Evolutionary conservation across 2,113 vertebrate species (phyloP).

Genomic region (Kryptolebias marmoratus): DNA sequence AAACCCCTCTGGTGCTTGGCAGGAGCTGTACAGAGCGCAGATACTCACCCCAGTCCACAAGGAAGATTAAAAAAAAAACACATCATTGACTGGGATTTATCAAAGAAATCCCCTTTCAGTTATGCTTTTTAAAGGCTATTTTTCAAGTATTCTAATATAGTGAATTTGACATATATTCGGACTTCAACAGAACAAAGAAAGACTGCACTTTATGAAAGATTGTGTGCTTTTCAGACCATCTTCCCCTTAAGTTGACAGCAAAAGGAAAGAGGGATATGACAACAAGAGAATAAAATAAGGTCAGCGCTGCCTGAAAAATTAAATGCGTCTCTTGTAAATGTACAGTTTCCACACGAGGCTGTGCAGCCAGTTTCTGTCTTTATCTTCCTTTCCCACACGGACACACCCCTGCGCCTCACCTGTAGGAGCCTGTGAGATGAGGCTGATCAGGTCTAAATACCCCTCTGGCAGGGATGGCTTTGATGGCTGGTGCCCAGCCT

Average conservation of each 20-base stretch:
- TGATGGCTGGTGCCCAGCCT: slow-evolving; percentile 62
- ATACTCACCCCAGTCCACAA: slow-evolving; percentile 17
- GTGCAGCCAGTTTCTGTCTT: slow-evolving; percentile 7
- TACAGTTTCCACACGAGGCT: background rate
- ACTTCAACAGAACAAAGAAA: slow-evolving; percentile 29
- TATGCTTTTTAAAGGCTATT: slow-evolving; percentile 17
- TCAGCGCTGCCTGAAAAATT: slow-evolving; percentile 42
- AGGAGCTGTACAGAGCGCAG: slow-evolving; percentile 46
- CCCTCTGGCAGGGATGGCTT: slow-evolving; percentile 61
- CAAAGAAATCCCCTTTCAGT: background rate
- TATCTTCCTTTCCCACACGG: slow-evolving; percentile 29
- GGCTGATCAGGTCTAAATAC: slow-evolving; percentile 61
- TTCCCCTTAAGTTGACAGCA: slow-evolving; percentile 16
- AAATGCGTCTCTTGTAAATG: slow-evolving; percentile 23
- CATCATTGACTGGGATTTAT: slow-evolving; percentile 2
- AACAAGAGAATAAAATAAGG: background rate
- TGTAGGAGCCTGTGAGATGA: slow-evolving; percentile 48
- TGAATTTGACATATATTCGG: slow-evolving; percentile 42
- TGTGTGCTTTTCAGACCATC: slow-evolving; percentile 32
- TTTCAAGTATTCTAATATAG: slow-evolving; percentile 63
- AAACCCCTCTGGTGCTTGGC: slow-evolving; percentile 37
- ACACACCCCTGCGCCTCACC: slow-evolving; percentile 37
- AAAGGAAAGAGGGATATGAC: slow-evolving; percentile 3
- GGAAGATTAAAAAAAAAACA: slow-evolving; percentile 22
- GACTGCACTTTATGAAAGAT: slow-evolving; percentile 2